A percentile compares a stretch with the other conserved stretches of the same genome.
Conservation (phyloP, 2,888 invertebrate species). For the Drosophila anceps region DNA sequence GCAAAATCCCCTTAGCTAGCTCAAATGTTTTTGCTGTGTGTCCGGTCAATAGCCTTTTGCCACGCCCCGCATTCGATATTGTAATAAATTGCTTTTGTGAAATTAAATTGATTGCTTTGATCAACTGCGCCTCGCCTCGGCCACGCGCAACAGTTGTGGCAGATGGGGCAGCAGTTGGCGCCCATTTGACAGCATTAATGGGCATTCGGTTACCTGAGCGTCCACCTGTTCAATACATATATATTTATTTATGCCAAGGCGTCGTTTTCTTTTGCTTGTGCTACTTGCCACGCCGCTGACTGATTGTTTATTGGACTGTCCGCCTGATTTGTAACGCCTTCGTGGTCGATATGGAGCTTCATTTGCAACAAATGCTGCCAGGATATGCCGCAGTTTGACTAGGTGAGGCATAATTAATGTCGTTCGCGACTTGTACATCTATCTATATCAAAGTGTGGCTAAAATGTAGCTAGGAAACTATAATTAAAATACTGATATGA, state of each 20-base stretch:
- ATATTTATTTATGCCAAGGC: slow-evolving; percentile 53
- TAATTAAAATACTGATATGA: neutral
- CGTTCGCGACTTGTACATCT: neutral
- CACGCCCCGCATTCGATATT: slow-evolving; percentile 53
- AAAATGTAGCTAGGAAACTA: neutral
- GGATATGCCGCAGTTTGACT: neutral
- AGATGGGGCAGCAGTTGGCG: neutral
- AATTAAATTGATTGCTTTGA: slow-evolving; percentile 81
- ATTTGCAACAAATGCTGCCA: slow-evolving; percentile 23
- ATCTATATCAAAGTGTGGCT: neutral
- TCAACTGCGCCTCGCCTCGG: slow-evolving; percentile 52
- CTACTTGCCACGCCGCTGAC: slow-evolving; percentile 39
- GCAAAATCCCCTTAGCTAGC: neutral
- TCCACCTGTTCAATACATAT: slow-evolving; percentile 10
- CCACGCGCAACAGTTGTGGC: slow-evolving; percentile 35
- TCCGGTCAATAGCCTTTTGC: slow-evolving; percentile 62
- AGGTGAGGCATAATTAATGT: slow-evolving; percentile 14
- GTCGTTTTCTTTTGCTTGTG: slow-evolving; percentile 21
- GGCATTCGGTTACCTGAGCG: slow-evolving; percentile 17
- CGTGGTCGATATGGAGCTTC: slow-evolving; percentile 1
- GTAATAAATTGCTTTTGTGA: slow-evolving; percentile 76
- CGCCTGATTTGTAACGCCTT: slow-evolving; percentile 54
- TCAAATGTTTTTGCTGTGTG: slow-evolving; percentile 10
- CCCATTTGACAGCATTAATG: slow-evolving; percentile 22
- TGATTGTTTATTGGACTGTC: slow-evolving; percentile 70